phyloP scores from a whole-genome alignment of 2,113 vertebrate genomes.

The Bombycilla garrulus region DNA sequence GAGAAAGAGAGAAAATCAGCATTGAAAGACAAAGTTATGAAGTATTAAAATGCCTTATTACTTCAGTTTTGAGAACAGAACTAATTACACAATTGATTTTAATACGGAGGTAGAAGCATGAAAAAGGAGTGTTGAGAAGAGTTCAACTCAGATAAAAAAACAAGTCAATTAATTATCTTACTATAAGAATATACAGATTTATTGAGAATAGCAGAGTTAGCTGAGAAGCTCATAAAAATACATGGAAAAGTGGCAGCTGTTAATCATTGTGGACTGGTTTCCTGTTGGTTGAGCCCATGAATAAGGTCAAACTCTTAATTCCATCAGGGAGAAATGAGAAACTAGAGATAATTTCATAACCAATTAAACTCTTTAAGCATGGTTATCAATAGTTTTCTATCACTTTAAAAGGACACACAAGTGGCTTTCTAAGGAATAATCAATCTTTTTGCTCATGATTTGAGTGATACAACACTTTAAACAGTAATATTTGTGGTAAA shows the following conservation, averaged over 20 bases:
- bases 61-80: background rate
- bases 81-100: background rate
- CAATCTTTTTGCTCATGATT: background rate
- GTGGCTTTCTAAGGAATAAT: background rate
- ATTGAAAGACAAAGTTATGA: background rate
- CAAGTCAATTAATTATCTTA: background rate
- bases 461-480: background rate
- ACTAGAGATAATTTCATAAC: background rate
- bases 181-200: background rate
- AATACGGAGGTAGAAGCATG: rapidly evolving
- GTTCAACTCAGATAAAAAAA: background rate
- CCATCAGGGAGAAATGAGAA: background rate
- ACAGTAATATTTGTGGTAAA: too few species aligned
- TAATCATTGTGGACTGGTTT: background rate
- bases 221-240: background rate
- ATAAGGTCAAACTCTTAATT: background rate
- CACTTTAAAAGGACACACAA: background rate
- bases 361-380: background rate
- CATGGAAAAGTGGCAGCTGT: background rate
- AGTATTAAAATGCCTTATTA: background rate
- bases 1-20: background rate
- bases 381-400: background rate
- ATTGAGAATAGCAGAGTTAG: background rate
- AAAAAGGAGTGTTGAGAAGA: background rate
- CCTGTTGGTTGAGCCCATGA: background rate